These are phyloP conservation scores for Chloroceryle inda DNA, from an alignment of 2,797 vertebrate genomes.

Conservation along the genomic window DNA sequence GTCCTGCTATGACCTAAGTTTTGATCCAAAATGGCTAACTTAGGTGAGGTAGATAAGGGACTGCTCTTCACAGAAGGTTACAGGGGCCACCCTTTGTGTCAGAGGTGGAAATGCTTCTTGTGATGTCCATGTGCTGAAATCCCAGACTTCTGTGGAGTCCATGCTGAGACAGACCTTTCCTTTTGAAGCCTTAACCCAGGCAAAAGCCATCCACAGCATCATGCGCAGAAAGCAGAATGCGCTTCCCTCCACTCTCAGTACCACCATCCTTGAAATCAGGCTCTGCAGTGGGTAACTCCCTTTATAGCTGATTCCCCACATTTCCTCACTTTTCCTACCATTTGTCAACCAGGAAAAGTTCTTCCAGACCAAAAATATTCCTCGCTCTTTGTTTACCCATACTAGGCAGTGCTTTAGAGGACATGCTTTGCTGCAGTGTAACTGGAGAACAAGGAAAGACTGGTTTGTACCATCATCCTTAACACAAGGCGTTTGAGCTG, in stretches of 20 bases:
- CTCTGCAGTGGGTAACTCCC: not conserved
- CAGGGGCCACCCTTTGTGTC: not conserved
- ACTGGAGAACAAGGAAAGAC: not conserved
- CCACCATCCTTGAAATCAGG: not conserved
- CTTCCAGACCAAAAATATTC: not conserved
- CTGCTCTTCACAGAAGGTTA: not conserved
- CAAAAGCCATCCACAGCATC: not conserved
- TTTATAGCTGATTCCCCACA: not conserved
- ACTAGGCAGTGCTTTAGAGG: not conserved
- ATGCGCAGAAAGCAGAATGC: not conserved
- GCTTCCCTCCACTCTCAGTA: not conserved
- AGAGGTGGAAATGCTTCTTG: not conserved
- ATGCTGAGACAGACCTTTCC: not conserved
- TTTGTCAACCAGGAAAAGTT: not conserved
- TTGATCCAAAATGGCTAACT: not conserved
- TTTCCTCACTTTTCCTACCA: not conserved
- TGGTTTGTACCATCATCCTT: not conserved
- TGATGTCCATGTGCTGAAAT: not conserved
- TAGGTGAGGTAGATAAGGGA: not conserved
- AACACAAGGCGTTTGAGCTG: not conserved
- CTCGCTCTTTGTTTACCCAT: rapidly evolving
- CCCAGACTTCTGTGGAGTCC: not conserved
- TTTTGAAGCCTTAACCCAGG: not conserved
- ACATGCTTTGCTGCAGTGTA: not conserved
- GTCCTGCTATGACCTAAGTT: not conserved